These are phyloP conservation scores for Drymonia ruficornis DNA, from an alignment of 2,888 invertebrate species.

Conservation along the genomic window DNA sequence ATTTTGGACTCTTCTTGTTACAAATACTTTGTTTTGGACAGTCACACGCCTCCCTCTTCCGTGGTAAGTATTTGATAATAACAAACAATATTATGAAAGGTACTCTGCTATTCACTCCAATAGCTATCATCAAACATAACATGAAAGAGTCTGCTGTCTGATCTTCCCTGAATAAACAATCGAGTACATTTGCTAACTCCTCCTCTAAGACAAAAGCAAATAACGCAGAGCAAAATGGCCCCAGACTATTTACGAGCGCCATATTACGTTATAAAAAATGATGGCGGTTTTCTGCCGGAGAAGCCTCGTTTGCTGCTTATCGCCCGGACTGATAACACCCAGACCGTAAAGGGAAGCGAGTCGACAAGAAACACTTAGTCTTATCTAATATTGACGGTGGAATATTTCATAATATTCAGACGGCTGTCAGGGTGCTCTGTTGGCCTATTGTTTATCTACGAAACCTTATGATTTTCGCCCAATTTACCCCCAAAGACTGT, in stretches of 20 bases:
- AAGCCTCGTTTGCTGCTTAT: constrained; percentile 68
- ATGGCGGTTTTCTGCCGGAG: constrained; percentile 63
- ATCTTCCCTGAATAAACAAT: constrained; percentile 42
- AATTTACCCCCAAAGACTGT: constrained; percentile 25
- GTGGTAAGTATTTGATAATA: no score
- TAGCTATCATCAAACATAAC: constrained; percentile 1
- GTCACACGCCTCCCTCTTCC: no score
- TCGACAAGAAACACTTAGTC: constrained; percentile 61
- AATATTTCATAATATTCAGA: constrained; percentile 53
- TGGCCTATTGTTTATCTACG: constrained; percentile 49
- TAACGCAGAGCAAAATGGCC: constrained; percentile 51
- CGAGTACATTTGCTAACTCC: constrained; percentile 40
- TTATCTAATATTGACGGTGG: constrained; percentile 65
- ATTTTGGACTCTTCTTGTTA: no score
- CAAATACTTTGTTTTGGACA: no score
- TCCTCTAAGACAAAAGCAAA: constrained; percentile 55
- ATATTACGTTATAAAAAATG: constrained; percentile 74
- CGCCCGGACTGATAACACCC: constrained; percentile 61
- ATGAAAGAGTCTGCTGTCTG: constrained; percentile 11
- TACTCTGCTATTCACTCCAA: constrained; percentile 8
- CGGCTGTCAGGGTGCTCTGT: constrained; percentile 40
- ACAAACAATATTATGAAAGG: neutral
- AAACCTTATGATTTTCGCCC: constrained; percentile 30
- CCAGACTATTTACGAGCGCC: constrained; percentile 62
- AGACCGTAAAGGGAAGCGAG: constrained; percentile 61